phyloP scores from a whole-genome alignment of 2,113 vertebrate species.

The Ailurus styani region DNA sequence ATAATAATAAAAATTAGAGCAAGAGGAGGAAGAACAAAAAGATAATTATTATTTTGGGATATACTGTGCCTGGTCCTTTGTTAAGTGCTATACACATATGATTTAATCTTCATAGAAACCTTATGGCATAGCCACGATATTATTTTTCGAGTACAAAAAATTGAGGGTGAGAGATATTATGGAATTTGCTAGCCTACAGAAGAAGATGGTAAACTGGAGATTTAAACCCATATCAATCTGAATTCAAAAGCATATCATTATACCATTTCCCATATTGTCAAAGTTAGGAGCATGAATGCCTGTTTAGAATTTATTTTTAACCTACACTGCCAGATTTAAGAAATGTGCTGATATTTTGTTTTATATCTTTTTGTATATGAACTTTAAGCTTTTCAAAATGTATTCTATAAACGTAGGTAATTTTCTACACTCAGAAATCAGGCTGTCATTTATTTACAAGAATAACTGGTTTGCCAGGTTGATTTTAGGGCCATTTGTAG shows the following conservation, averaged over 20 bases:
- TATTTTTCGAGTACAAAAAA: neutral
- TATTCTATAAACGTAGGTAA: neutral
- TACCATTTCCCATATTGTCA: neutral
- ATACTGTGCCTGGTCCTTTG: neutral
- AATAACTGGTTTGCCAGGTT: neutral
- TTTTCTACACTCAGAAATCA: neutral
- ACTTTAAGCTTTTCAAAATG: neutral
- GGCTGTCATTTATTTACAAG: neutral
- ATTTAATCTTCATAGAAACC: neutral
- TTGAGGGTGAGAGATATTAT: neutral
- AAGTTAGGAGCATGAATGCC: neutral
- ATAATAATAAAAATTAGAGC: neutral
- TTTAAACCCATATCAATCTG: neutral
- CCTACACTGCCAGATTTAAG: neutral
- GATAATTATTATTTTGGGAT: neutral
- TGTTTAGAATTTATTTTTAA: neutral
- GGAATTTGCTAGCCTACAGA: neutral
- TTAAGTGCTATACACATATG: neutral
- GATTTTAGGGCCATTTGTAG: neutral
- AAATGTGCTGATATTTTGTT: neutral
- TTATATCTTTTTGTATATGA: neutral
- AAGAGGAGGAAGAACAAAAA: neutral
- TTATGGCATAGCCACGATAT: neutral
- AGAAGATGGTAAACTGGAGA: neutral
- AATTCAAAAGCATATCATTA: neutral